Evolutionary conservation across 2,797 vertebrate species (phyloP).

Genomic region (Lepilemur septentrionalis): DNA sequence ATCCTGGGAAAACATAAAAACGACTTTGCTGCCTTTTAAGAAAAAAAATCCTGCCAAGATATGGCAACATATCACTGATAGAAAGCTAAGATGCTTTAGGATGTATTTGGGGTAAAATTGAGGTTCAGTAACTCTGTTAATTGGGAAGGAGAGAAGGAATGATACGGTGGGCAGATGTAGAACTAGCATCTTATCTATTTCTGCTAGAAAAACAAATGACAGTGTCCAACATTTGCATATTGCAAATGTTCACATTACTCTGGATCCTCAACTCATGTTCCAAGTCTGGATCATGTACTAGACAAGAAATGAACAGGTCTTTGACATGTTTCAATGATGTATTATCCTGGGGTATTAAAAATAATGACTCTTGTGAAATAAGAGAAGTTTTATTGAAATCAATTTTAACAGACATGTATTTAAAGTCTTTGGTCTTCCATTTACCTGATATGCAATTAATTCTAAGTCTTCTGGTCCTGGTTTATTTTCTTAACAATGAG

Average conservation of each 20-base stretch:
- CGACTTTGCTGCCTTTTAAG: not conserved
- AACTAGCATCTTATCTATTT: not conserved
- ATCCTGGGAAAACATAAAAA: not conserved
- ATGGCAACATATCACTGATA: not conserved
- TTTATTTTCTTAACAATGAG: not conserved
- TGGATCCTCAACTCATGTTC: not conserved
- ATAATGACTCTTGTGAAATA: not conserved
- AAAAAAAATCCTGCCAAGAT: not conserved
- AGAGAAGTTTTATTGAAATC: not conserved
- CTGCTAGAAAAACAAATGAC: not conserved
- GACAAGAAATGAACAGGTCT: not conserved
- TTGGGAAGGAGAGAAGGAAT: not conserved
- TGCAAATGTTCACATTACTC: not conserved
- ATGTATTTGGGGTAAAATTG: not conserved
- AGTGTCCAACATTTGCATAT: not conserved
- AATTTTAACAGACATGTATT: not conserved
- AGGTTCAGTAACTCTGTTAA: not conserved
- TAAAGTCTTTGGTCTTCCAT: not conserved
- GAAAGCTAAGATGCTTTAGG: not conserved
- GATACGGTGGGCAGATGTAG: accelerated
- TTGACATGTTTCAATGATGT: not conserved
- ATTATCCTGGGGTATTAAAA: not conserved
- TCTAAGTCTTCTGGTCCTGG: not conserved
- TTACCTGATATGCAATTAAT: not conserved
- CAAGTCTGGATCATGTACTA: not conserved